Evolutionary conservation across 2,888 invertebrate species (phyloP).

Genomic region (Caenorhabditis becei): DNA sequence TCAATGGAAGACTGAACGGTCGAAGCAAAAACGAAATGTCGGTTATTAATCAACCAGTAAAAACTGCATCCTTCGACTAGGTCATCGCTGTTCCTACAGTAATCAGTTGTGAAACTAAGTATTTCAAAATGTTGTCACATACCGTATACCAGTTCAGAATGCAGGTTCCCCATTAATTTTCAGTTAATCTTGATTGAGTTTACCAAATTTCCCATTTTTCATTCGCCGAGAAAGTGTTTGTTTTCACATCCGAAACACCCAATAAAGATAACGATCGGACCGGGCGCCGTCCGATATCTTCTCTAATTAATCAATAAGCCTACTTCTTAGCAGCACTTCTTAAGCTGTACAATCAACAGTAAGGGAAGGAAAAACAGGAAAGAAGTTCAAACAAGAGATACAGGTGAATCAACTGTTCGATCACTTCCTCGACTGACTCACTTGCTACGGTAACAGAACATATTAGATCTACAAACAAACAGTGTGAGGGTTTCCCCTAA

Average conservation of each 20-base stretch:
- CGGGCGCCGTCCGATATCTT: background rate
- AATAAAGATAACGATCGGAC: conserved; percentile 13
- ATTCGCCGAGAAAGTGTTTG: conserved; percentile 2
- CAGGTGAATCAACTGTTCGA: conserved; percentile 1
- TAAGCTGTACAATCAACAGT: background rate
- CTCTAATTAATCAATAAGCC: background rate
- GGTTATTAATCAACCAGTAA: background rate
- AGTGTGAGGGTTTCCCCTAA: background rate
- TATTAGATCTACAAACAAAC: conserved; percentile 5
- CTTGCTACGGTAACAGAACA: conserved; percentile 7
- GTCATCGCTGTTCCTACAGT: background rate
- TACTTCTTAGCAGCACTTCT: background rate
- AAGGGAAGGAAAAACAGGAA: conserved; percentile 7
- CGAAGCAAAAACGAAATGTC: background rate
- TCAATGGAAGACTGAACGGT: background rate
- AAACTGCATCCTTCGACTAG: background rate
- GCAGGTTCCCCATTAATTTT: background rate
- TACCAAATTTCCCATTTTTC: background rate
- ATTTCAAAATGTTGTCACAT: no score
- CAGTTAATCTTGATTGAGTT: background rate
- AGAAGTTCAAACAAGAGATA: background rate
- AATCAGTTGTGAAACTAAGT: background rate
- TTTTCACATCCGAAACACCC: conserved; percentile 19
- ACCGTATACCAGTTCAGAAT: background rate
- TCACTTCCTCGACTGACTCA: conserved; percentile 34